Evolutionary conservation across 2,113 vertebrate genomes (phyloP).

Genomic region (Corythornis madagascariensis): DNA sequence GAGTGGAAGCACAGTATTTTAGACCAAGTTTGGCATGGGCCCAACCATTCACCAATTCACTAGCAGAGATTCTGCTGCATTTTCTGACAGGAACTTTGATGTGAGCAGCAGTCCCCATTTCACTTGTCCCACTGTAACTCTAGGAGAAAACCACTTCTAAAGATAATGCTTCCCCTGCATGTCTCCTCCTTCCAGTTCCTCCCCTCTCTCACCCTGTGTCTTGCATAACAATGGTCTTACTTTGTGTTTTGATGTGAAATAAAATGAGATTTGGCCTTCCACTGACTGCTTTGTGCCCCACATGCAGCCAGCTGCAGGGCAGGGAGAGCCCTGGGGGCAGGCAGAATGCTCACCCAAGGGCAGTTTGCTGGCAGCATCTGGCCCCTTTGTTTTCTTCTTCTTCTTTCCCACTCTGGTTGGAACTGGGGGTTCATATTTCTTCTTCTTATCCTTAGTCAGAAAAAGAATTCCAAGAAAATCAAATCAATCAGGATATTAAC

Average conservation of each 20-base stretch:
- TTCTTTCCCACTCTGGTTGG: conserved; percentile 98
- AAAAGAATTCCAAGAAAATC: background rate
- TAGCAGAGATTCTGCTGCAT: background rate
- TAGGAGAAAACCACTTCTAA: background rate
- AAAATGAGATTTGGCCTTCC: background rate
- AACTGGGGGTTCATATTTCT: conserved; percentile 98
- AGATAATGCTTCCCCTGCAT: background rate
- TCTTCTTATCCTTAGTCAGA: conserved; percentile 92
- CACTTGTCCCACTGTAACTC: background rate
- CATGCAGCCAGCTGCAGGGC: rapidly evolving
- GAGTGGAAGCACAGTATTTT: background rate
- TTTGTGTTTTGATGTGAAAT: background rate
- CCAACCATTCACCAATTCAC: background rate
- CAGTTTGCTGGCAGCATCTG: conserved; percentile 97
- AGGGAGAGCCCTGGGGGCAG: background rate
- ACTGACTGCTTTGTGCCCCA: background rate
- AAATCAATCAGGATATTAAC: background rate
- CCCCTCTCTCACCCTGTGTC: background rate
- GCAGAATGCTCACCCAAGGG: conserved; percentile 83
- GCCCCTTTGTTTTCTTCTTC: conserved; percentile 98
- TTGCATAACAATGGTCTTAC: background rate
- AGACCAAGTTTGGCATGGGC: background rate
- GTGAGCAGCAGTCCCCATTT: background rate
- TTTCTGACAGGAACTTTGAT: background rate
- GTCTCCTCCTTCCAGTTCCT: background rate